Conservation (phyloP, 1,140 invertebrate genomes). For the Sarcophaga peregrina region DNA sequence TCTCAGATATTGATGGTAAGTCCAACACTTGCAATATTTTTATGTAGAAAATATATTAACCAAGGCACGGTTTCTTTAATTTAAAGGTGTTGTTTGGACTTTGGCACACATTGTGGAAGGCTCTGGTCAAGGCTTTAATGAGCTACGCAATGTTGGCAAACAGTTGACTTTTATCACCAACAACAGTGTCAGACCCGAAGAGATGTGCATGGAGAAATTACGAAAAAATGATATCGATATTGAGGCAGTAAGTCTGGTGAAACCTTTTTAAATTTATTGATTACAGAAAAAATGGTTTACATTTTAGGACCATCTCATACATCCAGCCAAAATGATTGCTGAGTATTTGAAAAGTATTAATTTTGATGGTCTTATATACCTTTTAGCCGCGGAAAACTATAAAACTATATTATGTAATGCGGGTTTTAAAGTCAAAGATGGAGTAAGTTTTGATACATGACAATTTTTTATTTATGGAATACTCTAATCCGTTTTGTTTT, state of each 20-base stretch:
- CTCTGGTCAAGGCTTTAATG: constrained; percentile 68
- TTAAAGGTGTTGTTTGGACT: constrained; percentile 74
- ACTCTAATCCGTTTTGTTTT: neutral
- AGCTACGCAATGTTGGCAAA: constrained; percentile 74
- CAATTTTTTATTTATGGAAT: neutral
- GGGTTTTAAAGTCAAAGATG: constrained; percentile 66
- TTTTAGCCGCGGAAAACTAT: constrained; percentile 59
- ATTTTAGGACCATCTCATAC: constrained; percentile 65
- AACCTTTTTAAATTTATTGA: neutral
- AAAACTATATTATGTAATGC: constrained; percentile 60
- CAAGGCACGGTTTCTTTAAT: neutral
- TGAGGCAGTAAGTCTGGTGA: constrained; percentile 62
- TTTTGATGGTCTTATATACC: constrained; percentile 67
- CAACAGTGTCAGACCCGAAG: constrained; percentile 69
- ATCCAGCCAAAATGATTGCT: constrained; percentile 63
- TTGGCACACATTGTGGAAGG: constrained; percentile 66
- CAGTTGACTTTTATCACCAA: constrained; percentile 79
- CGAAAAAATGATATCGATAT: constrained; percentile 59
- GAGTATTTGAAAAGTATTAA: constrained; percentile 67
- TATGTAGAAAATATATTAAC: neutral
- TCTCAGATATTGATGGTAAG: constrained; percentile 67
- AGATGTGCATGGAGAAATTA: constrained; percentile 63
- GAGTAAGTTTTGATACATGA: constrained; percentile 61
- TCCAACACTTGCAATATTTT: neutral
- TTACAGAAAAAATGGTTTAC: neutral